Conservation (phyloP, 2,888 invertebrate species). For the Xylota segnis region DNA sequence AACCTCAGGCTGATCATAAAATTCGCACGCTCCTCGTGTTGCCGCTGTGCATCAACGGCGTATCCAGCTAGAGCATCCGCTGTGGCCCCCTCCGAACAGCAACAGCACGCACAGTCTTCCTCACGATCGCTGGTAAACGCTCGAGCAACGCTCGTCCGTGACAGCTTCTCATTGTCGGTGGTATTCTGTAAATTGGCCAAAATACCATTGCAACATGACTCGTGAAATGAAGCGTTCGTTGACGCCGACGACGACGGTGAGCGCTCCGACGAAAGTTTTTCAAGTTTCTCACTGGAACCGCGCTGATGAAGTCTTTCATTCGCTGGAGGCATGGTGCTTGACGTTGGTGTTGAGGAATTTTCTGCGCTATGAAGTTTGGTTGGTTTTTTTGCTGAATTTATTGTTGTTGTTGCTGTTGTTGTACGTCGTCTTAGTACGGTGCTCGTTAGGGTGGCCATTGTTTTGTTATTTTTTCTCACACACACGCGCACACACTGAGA, state of each 20-base stretch:
- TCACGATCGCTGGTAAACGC: slow-evolving; percentile 57
- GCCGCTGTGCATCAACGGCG: slow-evolving; percentile 40
- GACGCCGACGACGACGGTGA: slow-evolving; percentile 53
- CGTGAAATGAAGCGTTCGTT: slow-evolving; percentile 66
- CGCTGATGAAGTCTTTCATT: slow-evolving; percentile 62
- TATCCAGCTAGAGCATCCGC: slow-evolving; percentile 26
- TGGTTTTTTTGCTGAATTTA: slow-evolving; percentile 39
- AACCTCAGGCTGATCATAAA: slow-evolving; percentile 88
- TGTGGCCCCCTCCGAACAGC: slow-evolving; percentile 41
- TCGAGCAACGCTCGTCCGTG: slow-evolving; percentile 75
- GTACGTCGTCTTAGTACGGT: slow-evolving; percentile 59
- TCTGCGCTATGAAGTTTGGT: slow-evolving; percentile 53
- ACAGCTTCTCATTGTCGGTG: slow-evolving; percentile 73
- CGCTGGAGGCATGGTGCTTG: slow-evolving; percentile 42
- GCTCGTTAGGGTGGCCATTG: slow-evolving; percentile 65
- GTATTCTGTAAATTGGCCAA: slow-evolving; percentile 69
- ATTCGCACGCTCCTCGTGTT: slow-evolving; percentile 73
- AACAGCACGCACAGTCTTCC: slow-evolving; percentile 66
- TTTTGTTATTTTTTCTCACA: slow-evolving; percentile 40
- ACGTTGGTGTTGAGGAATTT: slow-evolving; percentile 53
- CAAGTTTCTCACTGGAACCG: slow-evolving; percentile 77
- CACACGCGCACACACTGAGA: slow-evolving; percentile 18
- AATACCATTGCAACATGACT: slow-evolving; percentile 71
- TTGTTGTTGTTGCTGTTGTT: slow-evolving; percentile 24
- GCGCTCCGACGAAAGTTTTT: slow-evolving; percentile 69